These are phyloP conservation scores for Pardalotus punctatus DNA, from an alignment of 2,113 vertebrate species.

Conservation along the genomic window DNA sequence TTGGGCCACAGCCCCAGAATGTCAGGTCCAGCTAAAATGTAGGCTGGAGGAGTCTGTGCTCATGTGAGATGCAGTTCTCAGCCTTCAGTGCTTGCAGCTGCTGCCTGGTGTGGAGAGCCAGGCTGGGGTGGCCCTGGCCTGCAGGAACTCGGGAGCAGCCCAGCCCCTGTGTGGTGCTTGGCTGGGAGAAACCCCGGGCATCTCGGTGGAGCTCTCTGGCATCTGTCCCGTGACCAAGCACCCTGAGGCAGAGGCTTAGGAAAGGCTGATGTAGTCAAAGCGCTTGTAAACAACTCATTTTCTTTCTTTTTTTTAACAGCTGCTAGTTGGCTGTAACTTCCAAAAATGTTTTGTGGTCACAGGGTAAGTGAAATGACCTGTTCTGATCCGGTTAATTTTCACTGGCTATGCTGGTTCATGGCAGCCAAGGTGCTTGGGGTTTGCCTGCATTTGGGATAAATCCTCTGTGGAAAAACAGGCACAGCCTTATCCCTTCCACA, in stretches of 20 bases:
- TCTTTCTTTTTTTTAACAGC: background rate
- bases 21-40: accelerated
- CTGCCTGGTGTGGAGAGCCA: background rate
- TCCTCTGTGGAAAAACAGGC: background rate
- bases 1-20: background rate
- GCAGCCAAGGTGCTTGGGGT: background rate
- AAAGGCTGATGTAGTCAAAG: background rate
- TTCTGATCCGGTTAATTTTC: background rate
- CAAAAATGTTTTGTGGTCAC: background rate
- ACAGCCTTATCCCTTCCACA: background rate
- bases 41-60: background rate
- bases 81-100: background rate
- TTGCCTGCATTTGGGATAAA: background rate
- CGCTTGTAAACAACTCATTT: background rate
- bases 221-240: background rate
- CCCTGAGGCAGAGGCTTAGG: background rate
- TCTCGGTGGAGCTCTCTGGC: background rate
- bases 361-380: background rate
- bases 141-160: background rate
- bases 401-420: background rate
- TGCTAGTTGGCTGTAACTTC: background rate
- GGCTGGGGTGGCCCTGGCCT: background rate
- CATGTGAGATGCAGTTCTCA: background rate
- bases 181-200: background rate
- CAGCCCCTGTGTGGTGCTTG: background rate